These are phyloP conservation scores for Aplysina aerophoba DNA, from an alignment of 37 sponge, comb jelly and placozoan species.

Conservation along the genomic window DNA sequence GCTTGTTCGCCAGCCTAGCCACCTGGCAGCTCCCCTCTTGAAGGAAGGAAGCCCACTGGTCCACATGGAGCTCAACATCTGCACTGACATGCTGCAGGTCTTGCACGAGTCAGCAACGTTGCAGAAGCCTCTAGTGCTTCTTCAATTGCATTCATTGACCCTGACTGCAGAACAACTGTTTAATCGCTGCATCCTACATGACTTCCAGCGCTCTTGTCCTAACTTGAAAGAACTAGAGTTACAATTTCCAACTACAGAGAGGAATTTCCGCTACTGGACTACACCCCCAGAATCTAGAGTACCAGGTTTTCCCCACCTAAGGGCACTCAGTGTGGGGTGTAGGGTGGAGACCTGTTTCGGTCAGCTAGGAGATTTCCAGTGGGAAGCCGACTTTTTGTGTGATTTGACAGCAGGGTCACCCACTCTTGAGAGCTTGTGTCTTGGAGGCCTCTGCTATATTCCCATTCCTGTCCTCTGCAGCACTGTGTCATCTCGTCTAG, in stretches of 20 bases:
- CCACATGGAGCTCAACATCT: neutral
- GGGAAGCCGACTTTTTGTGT: slow-evolving; percentile 11
- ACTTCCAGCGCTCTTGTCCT: slow-evolving; percentile 1
- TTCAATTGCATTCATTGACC: neutral
- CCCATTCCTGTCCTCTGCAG: slow-evolving; percentile 4
- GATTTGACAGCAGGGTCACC: neutral
- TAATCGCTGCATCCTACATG: neutral
- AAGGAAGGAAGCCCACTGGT: neutral
- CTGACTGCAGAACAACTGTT: slow-evolving; percentile 11
- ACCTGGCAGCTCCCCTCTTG: neutral
- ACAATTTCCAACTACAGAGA: neutral
- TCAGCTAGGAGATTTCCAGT: neutral
- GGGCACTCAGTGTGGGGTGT: neutral
- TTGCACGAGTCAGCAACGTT: neutral
- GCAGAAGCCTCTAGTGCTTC: neutral
- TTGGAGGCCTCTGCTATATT: neutral
- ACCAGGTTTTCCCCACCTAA: neutral
- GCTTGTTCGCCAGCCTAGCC: neutral
- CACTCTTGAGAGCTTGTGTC: neutral
- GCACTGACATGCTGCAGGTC: slow-evolving; percentile 7
- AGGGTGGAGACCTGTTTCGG: neutral
- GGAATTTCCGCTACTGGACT: neutral
- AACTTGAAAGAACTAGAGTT: slow-evolving; percentile 2
- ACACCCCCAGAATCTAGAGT: no score
- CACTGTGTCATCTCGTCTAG: neutral